These are phyloP conservation scores for Chironomus tepperi DNA, from an alignment of 1,140 invertebrate species.

Conservation along the genomic window DNA sequence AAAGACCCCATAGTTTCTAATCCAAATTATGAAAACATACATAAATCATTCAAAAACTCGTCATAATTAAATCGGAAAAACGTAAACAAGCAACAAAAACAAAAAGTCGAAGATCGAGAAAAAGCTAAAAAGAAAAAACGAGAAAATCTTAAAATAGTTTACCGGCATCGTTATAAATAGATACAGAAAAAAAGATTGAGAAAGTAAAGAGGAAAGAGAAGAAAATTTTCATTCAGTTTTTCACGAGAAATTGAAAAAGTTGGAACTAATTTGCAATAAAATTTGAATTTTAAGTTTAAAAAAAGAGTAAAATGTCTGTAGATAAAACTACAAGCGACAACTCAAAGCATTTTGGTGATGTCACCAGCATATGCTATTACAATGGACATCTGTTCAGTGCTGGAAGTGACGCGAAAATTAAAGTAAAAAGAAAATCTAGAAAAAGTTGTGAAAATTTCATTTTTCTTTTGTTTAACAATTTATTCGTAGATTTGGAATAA, in stretches of 20 bases:
- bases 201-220: no score
- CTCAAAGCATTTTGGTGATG: constrained; percentile 35
- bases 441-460: background rate
- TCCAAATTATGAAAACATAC: no score
- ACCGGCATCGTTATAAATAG: background rate
- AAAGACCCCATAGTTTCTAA: no score
- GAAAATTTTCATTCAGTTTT: constrained; percentile 3
- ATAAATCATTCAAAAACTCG: no score
- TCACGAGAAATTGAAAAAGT: background rate
- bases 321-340: background rate
- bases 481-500: constrained; percentile 29
- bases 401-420: constrained; percentile 40
- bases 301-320: background rate
- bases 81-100: no score
- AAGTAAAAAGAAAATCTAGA: constrained; percentile 31
- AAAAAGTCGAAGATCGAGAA: no score
- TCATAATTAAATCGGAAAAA: no score
- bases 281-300: background rate
- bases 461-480: background rate
- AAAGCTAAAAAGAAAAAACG: background rate
- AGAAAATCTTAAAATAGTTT: background rate
- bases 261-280: background rate
- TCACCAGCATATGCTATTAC: constrained; percentile 33
- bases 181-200: background rate
- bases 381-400: constrained; percentile 36